Base-by-base conservation (phyloP, 2,797 vertebrate species). In the Fringilla coelebs region DNA sequence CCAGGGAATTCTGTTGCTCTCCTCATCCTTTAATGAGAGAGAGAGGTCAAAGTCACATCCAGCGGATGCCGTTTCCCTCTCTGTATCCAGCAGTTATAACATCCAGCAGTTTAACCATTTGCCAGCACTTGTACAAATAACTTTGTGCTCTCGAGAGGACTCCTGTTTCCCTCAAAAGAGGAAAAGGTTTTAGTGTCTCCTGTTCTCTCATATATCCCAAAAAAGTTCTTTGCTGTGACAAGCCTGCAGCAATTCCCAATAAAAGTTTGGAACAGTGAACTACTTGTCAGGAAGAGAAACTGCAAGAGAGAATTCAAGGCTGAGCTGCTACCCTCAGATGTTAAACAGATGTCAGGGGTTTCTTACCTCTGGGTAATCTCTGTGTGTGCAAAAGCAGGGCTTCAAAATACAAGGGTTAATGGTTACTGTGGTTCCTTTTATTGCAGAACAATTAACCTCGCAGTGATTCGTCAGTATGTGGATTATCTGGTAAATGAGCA, bases 401-500 rank as follows among this genome's bases (percentile, higher is more conserved):
- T 86, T 95, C n/a, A 70, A 79, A 85, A 62, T 55, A 21, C 4
- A 3, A n/a, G 10, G 10, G 7, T 14, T 83, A 65, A 58, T 6
- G 13, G 34, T 46, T 90, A 34, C 75, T 91, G 58, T 0, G 43
- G 18, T 40, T 95, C 55, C 73, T 77, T 95, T 70, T 41, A 21
- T 96, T 97, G 90, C 96, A 99, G 99, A 96, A 98, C 99, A 94
- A 95, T 99, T 94, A 98, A 99, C 96, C 93, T 98, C 25, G 83
- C 97, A 4, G 95, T 98, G 89, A 99, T 99, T 85, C 87, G 52
- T 71, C 98, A 96, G 38, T 99, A 99, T 26, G 96, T 99, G 94
- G 98, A 99, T 96, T 99, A 99, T 88, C 97, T 99, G 91, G 96
- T 96, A 81, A 94, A 98, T 14, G 95, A 98, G 89, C 99, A 99